Conservation (phyloP, 2,888 invertebrate genomes). For the Chirona hameri region DNA sequence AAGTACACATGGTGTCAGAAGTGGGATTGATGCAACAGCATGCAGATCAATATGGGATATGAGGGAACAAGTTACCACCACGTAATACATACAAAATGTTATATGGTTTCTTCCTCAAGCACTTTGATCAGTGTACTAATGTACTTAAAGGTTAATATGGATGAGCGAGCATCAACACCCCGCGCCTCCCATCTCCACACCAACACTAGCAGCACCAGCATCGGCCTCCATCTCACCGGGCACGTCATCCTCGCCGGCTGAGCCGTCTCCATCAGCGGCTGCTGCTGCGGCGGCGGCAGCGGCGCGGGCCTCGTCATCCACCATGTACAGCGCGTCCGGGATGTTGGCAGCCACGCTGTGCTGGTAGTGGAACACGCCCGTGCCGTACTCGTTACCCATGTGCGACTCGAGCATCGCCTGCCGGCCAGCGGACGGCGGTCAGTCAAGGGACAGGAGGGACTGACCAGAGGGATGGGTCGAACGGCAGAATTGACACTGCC, state of each 20-base stretch:
- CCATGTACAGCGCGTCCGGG: conserved; percentile 91
- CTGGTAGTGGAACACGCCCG: conserved; percentile 65
- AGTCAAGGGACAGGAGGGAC: too few species aligned
- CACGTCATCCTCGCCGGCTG: conserved; percentile 60
- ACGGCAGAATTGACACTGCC: too few species aligned
- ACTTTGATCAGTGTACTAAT: too few species aligned
- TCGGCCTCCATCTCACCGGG: conserved; percentile 35
- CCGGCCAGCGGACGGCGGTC: conserved; percentile 33
- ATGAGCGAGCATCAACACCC: background rate
- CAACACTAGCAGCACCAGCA: conserved; percentile 33
- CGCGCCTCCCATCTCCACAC: conserved; percentile 3
- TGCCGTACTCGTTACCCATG: conserved; percentile 63
- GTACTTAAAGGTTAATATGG: too few species aligned
- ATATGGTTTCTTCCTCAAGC: too few species aligned
- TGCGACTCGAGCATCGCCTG: conserved; percentile 77
- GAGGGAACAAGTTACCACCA: too few species aligned
- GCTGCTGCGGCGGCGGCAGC: conserved; percentile 43
- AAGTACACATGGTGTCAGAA: too few species aligned
- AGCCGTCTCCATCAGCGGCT: conserved; percentile 47
- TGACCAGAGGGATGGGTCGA: too few species aligned
- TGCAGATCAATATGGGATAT: too few species aligned
- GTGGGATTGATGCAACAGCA: too few species aligned
- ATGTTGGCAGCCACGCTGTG: conserved; percentile 52
- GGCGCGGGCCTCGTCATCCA: conserved; percentile 57
- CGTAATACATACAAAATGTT: too few species aligned